These are phyloP conservation scores for Cirrhinus molitorella DNA, from an alignment of 2,797 vertebrate species.

Conservation along the genomic window DNA sequence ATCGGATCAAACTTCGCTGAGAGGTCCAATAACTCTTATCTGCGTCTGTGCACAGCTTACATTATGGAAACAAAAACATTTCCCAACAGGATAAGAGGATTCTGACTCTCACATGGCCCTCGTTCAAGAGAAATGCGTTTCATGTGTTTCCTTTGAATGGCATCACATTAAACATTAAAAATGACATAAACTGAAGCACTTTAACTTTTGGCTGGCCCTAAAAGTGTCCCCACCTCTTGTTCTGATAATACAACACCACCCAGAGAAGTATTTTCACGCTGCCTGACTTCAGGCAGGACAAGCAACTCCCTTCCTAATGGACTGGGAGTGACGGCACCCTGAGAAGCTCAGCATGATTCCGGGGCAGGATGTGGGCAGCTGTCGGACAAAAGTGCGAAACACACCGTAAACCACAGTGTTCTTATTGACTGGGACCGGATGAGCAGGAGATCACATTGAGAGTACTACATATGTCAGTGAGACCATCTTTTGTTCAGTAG, in stretches of 20 bases:
- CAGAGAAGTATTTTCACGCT: conserved; percentile 46
- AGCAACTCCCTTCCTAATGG: conserved; percentile 51
- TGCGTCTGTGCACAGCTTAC: conserved; percentile 64
- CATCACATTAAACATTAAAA: conserved; percentile 26
- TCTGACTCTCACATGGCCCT: conserved; percentile 9
- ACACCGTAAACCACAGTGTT: neutral
- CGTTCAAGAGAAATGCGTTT: conserved; percentile 2
- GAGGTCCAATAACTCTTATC: conserved; percentile 37
- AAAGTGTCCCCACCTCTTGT: conserved; percentile 30
- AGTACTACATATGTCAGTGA: conserved; percentile 47
- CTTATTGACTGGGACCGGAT: neutral
- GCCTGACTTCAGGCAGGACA: conserved; percentile 46
- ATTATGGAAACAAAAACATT: conserved; percentile 66
- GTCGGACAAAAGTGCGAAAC: conserved; percentile 37
- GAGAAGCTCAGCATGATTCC: conserved; percentile 17
- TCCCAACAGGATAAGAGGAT: conserved; percentile 61
- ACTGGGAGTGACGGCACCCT: conserved; percentile 27
- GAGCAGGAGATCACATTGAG: conserved; percentile 37
- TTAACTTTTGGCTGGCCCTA: conserved; percentile 24
- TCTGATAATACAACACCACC: conserved; percentile 43
- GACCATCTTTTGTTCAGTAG: conserved; percentile 41
- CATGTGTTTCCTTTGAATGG: conserved; percentile 26
- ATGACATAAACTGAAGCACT: conserved; percentile 10
- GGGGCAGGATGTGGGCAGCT: conserved; percentile 25
- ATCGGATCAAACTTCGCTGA: conserved; percentile 5